Conservation (phyloP, 1,140 invertebrate genomes). For the Bombus vancouverensis region DNA sequence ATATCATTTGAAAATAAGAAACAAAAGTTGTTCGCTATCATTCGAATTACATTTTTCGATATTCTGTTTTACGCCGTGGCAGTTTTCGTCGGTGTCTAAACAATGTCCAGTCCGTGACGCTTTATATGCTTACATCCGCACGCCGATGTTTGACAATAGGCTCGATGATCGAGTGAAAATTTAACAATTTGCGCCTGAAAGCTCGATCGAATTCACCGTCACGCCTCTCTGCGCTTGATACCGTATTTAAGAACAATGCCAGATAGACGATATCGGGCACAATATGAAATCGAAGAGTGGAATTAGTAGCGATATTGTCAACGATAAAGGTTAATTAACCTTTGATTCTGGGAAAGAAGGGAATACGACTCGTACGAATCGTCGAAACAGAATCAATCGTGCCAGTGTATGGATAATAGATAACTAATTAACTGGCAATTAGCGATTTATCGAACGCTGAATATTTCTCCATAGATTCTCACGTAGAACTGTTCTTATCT, state of each 20-base stretch:
- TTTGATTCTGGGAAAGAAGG: neutral
- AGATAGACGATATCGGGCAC: conserved; percentile 5
- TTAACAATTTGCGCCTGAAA: conserved; percentile 36
- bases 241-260: conserved; percentile 39
- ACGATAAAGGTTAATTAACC: conserved; percentile 28
- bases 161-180: conserved; percentile 36
- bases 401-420: neutral
- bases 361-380: neutral
- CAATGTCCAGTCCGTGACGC: neutral
- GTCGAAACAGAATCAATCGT: neutral
- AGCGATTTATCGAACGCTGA: neutral
- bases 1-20: neutral
- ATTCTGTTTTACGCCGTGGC: neutral
- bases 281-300: conserved; percentile 39
- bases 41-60: neutral
- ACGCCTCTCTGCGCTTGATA: neutral
- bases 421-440: conserved; percentile 4
- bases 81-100: neutral
- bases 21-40: neutral
- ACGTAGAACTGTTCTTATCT: neutral
- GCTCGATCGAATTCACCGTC: conserved; percentile 9
- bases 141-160: conserved; percentile 14
- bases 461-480: neutral
- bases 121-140: neutral
- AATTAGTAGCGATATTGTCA: conserved; percentile 31